Percentiles rank a stretch among this genome's conserved stretches.
Conservation (phyloP, 2,113 vertebrate genomes). For the Hystrix brachyura region DNA sequence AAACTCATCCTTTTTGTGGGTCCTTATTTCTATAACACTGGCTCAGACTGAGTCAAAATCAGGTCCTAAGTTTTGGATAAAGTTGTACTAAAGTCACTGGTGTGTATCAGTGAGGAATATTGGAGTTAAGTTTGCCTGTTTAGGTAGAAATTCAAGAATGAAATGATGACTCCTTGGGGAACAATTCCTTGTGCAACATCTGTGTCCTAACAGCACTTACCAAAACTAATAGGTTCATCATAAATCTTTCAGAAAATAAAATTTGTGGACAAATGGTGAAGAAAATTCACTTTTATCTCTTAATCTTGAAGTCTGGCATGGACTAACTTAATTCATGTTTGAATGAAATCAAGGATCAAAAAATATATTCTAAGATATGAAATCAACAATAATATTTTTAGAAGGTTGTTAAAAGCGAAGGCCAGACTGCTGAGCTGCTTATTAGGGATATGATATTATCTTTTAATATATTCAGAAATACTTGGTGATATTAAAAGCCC, state of each 20-base stretch:
- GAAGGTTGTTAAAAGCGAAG: background rate
- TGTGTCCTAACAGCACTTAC: background rate
- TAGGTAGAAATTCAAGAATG: slow-evolving; percentile 32
- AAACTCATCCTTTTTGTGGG: background rate
- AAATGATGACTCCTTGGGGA: background rate
- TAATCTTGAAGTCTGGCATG: background rate
- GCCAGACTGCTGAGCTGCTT: background rate
- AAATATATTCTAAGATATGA: background rate
- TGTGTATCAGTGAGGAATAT: background rate
- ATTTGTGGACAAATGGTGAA: background rate
- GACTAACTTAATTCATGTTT: background rate
- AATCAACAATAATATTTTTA: background rate
- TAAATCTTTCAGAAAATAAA: slow-evolving; percentile 1
- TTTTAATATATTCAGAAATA: slow-evolving; percentile 44
- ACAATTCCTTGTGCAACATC: background rate
- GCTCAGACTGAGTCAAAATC: background rate
- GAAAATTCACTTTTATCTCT: background rate
- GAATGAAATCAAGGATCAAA: slow-evolving; percentile 33
- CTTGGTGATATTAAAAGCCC: background rate
- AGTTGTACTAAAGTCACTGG: background rate
- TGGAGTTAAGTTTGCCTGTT: background rate
- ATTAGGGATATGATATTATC: background rate
- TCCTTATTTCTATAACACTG: slow-evolving; percentile 36
- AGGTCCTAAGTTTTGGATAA: background rate
- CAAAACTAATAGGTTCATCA: background rate